A percentile compares a stretch with the other conserved stretches of the same genome.
phyloP scores from a whole-genome alignment of 2,888 invertebrate species.

The Drosophila atripex region DNA sequence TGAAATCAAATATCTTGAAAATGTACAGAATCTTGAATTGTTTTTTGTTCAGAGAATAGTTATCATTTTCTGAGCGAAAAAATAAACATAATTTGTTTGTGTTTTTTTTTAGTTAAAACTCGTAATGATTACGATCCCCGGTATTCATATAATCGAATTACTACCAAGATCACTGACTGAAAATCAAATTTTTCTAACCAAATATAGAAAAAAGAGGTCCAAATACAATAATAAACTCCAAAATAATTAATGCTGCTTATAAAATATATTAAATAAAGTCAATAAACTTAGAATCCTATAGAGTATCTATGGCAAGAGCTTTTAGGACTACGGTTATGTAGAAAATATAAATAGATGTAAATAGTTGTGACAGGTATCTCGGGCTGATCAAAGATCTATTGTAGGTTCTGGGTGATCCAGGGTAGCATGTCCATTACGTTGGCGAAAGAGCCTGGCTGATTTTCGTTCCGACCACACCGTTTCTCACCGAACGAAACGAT shows the following conservation, averaged over 20 bases:
- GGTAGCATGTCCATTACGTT: conserved; percentile 85
- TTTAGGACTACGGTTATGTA: conserved; percentile 51
- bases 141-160: no score
- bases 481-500: conserved; percentile 87
- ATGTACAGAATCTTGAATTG: no score
- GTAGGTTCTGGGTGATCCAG: conserved; percentile 85
- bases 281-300: conserved; percentile 34
- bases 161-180: no score
- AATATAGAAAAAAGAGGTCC: background rate
- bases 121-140: no score
- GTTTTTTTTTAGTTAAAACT: no score
- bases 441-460: conserved; percentile 86
- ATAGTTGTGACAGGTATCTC: background rate
- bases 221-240: background rate
- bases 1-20: no score
- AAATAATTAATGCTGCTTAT: conserved; percentile 22
- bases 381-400: conserved; percentile 23
- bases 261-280: conserved; percentile 17
- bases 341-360: conserved; percentile 1
- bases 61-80: no score
- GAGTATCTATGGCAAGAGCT: conserved; percentile 53
- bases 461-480: conserved; percentile 84
- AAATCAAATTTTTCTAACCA: no score
- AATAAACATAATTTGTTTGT: no score
- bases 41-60: no score